Base-by-base conservation (phyloP, 2,113 vertebrate species). In the Brachirus orientalis region DNA sequence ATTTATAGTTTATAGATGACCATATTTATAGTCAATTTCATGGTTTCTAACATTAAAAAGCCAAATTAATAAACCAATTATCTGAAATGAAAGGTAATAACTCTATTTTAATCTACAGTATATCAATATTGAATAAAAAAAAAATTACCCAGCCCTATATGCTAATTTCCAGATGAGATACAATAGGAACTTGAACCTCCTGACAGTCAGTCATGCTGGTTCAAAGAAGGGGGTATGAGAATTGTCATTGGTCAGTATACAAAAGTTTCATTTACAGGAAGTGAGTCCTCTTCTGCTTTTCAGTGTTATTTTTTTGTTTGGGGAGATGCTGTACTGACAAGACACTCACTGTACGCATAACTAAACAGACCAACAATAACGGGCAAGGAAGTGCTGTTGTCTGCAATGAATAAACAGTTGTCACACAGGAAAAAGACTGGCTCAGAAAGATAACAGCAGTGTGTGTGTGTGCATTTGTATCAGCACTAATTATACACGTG, bases 301-400 rank as follows among this genome's bases (percentile, higher is more conserved):
- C 19, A 6, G 6, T 55, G 38, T 19, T 33, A 45, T 56, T 22
- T 44, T 41, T 6, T 55, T 43, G 35, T 64, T 69, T 50, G 18
- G 10, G 6, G 17, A 63, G 37, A 60, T 66, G 59, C 10, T 3
- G 5, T 51, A 51, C 54, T 51, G n/a, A 76, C 33, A 56, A 66
- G 19, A 69, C 22, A 70, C 35, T n/a, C 45, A 47, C 68, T 57
- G 53, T 19, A 3, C 8, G 22, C 28, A 38, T 36, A 53, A 43
- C 75, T 54, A 77, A 60, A 66, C 51, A 48, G 37, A 6, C 17
- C 19, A 58, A 9, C 56, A 70, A 57, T 38, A 43, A 48, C 41
- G 70, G 84, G 77, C 6, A 47, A 81, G 90, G 89, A 91, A 87
- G 81, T 12, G 67, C 73, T 17, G 70, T 58, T 79, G 59, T 75